Evolutionary conservation across 1,140 invertebrate species (phyloP), one percentile per base, ranked within the genome.

Genomic region (Anoplophora glabripennis): DNA sequence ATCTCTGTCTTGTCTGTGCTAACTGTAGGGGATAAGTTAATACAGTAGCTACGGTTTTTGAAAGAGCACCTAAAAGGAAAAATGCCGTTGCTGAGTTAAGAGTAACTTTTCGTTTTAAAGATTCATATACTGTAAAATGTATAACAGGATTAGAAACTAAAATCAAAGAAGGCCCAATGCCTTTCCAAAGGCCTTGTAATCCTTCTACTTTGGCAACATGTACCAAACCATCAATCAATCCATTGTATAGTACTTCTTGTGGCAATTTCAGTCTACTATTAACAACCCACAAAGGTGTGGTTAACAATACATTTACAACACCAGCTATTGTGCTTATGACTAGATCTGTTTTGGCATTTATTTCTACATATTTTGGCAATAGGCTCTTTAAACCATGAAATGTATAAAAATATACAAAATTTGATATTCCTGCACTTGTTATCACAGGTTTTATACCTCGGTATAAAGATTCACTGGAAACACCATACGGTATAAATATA

Each of bases 331-430:
- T 84, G 11, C 89, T 92, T 40, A 93, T 74, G 10, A 88, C 67
- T n/a, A 96, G 78, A 78, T 96, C 92, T 66, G 81, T 83, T 1
- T 84, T 57, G 5, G 89, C 85, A 41, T 83, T 84, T 62, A 83
- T 76, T 51, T 79, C 75, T 48, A 71, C 74, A 7, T 75, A 65
- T 28, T 68, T 58, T 61, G 64, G 63, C 56, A 78, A 71, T n/a
- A 86, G 59, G 42, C 80, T 78, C 73, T 92, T 88, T 7, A 95
- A 76, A 3, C 87, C 87, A 77, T 95, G 93, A 73, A 94, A 95
- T 61, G 90, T 84, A 74, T 95, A 96, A 70, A 95, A 95, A 75
- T 95, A 95, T 11, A 96, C 88, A 79, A 95, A 95, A 77, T 94
- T 94, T 45, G 92, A 94, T 46, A 86, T 85, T 68, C 89, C 93